Percentiles rank a stretch among this genome's conserved stretches.
Conservation (phyloP, 2,797 vertebrate species). For the Hyperoplus lanceolatus region DNA sequence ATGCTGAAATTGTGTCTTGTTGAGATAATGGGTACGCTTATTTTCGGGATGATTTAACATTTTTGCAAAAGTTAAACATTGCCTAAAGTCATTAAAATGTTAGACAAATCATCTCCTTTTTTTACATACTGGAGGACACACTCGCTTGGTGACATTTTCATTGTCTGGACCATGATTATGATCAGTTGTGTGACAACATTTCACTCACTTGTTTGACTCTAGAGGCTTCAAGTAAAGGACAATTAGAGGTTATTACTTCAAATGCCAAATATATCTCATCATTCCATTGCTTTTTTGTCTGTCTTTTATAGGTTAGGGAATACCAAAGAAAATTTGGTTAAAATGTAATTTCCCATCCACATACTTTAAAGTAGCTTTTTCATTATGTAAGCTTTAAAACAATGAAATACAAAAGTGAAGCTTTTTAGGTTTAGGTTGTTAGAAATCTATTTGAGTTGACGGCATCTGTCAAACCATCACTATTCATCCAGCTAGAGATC, state of each 20-base stretch:
- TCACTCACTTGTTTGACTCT: background rate
- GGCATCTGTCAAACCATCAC: background rate
- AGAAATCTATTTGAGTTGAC: background rate
- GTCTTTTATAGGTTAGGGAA: too few species aligned
- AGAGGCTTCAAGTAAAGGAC: background rate
- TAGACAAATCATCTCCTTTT: slow-evolving; percentile 5
- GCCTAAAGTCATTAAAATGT: slow-evolving; percentile 17
- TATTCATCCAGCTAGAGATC: background rate
- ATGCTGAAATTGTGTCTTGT: background rate
- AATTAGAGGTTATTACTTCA: background rate
- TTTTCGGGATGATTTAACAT: slow-evolving; percentile 45
- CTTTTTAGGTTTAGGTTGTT: background rate
- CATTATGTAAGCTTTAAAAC: slow-evolving; percentile 31
- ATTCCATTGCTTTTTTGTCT: background rate
- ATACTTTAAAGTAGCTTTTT: background rate
- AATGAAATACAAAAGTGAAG: background rate
- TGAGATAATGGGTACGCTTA: slow-evolving; percentile 20
- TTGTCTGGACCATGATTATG: background rate
- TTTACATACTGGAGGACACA: background rate
- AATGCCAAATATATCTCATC: slow-evolving; percentile 11
- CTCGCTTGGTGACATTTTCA: background rate
- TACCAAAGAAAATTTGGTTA: background rate
- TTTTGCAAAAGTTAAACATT: slow-evolving; percentile 10
- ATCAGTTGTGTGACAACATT: background rate
- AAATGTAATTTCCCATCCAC: slow-evolving; percentile 36